Percentiles rank a stretch among this genome's conserved stretches.
Conservation (phyloP, 92 coral and sea anemone species). For the Zoanthus sociatus region DNA sequence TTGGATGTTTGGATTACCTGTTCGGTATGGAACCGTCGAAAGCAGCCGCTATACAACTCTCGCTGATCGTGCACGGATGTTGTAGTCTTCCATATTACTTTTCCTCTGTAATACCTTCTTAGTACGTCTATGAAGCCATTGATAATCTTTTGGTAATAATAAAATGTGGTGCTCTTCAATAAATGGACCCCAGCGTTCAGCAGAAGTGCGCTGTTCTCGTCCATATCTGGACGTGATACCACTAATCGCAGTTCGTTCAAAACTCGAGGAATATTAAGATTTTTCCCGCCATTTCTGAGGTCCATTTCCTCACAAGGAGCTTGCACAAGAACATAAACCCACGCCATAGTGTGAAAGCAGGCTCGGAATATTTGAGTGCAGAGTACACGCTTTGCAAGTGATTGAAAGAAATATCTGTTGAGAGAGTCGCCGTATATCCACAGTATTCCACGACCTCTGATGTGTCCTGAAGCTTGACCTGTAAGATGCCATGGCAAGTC, state of each 20-base stretch:
- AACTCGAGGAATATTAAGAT: constrained; percentile 79
- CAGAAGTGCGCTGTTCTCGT: constrained; percentile 81
- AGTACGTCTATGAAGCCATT: constrained; percentile 75
- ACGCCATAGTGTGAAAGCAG: constrained; percentile 87
- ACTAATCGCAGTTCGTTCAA: constrained; percentile 73
- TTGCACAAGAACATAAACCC: constrained; percentile 82
- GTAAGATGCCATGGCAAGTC: constrained; percentile 27
- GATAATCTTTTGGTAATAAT: constrained; percentile 78
- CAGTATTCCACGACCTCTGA: constrained; percentile 80
- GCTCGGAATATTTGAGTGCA: constrained; percentile 84
- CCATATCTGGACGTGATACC: constrained; percentile 79
- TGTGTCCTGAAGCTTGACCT: constrained; percentile 69
- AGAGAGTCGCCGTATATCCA: constrained; percentile 91
- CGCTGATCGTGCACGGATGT: constrained; percentile 87
- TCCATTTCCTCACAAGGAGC: constrained; percentile 83
- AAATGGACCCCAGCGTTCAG: constrained; percentile 89
- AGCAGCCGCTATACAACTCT: constrained; percentile 90
- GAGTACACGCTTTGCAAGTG: constrained; percentile 68
- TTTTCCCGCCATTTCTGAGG: constrained; percentile 69
- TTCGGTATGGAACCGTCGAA: constrained; percentile 84
- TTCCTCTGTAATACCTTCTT: constrained; percentile 76
- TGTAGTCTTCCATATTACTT: constrained; percentile 87
- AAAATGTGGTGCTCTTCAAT: constrained; percentile 80
- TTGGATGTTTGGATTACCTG: constrained; percentile 61
- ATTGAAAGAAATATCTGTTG: constrained; percentile 83